Base-by-base conservation (phyloP, 2,888 invertebrate genomes). In the Drosophila rubida region DNA sequence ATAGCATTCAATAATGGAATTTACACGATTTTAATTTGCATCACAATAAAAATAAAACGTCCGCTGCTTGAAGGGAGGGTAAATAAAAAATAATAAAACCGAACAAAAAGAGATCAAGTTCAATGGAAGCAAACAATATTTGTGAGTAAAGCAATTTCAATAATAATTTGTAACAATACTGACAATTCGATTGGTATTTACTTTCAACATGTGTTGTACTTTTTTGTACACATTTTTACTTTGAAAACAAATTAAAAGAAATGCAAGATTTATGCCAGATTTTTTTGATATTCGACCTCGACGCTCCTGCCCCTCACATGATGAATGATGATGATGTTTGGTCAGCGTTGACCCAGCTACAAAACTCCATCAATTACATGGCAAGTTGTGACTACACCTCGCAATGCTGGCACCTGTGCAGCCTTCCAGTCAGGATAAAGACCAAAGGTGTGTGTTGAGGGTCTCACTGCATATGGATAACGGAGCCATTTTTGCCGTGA, bases 141-240 rank as follows among this genome's bases (percentile, higher is more conserved):
- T 63, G n/a, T 54, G 35, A 46, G 53, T 54, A 22, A 64, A 48
- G 3, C 42, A 35, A 48, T 59, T 64, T 50, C 8, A 39, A 54
- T 44, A 35, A 58, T 37, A 57, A 63, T 63, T 41, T 16, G 30
- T 6, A 50, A 48, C 23, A 61, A 51, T 53, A 44, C 30, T 45
- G 44, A 49, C 64, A 68, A 62, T 77, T 66, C 59, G 60, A 77
- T 82, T 77, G 66, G 22, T 75, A 68, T 85, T 81, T 77, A 64
- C 60, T 69, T 61, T 58, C 23, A 37, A 55, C 49, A 35, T 45
- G 32, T 45, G 32, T 19, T 45, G 32, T 19, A 49, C 60, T 53
- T 16, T 55, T 51, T 41, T 62, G 16, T 16, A 39, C 5, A 6
- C 4, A 13, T 9, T 14, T 44, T 32, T 35, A 11, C 46, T 22